Conservation (phyloP, 2,797 vertebrate species). For the Platyrinchus mystaceus region DNA sequence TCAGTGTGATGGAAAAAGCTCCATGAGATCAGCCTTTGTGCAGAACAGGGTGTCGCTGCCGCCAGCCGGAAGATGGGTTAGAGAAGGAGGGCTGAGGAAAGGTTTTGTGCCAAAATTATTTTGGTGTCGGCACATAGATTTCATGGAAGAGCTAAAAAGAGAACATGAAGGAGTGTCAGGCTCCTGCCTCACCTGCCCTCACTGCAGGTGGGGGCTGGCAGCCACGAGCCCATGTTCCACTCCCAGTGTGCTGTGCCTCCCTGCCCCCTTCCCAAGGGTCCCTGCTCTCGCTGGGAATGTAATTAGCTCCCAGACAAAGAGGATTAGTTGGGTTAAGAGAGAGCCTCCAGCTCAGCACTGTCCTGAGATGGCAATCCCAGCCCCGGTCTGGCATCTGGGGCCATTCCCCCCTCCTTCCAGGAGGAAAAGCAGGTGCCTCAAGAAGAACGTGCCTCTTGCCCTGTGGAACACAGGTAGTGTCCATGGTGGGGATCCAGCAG, state of each 20-base stretch:
- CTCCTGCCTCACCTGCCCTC: background rate
- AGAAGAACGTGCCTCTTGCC: background rate
- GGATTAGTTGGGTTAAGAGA: conserved; percentile 31
- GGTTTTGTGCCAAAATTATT: background rate
- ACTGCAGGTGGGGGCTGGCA: background rate
- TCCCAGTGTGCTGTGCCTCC: background rate
- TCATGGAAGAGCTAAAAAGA: background rate
- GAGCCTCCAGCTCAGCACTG: background rate
- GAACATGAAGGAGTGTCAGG: fast-evolving
- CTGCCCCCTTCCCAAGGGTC: background rate
- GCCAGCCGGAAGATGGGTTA: background rate
- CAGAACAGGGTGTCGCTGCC: background rate
- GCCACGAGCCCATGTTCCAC: fast-evolving
- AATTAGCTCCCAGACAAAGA: conserved; percentile 44
- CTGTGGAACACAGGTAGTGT: background rate
- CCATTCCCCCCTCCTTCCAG: background rate
- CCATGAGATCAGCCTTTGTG: background rate
- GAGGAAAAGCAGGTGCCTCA: background rate
- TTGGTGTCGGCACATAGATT: background rate
- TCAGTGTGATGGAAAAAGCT: background rate
- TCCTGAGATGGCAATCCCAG: background rate
- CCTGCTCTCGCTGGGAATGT: background rate
- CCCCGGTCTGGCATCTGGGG: background rate
- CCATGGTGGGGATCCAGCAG: background rate
- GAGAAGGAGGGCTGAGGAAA: background rate